Conservation (phyloP, 2,113 vertebrate species). For the Felis catus region DNA sequence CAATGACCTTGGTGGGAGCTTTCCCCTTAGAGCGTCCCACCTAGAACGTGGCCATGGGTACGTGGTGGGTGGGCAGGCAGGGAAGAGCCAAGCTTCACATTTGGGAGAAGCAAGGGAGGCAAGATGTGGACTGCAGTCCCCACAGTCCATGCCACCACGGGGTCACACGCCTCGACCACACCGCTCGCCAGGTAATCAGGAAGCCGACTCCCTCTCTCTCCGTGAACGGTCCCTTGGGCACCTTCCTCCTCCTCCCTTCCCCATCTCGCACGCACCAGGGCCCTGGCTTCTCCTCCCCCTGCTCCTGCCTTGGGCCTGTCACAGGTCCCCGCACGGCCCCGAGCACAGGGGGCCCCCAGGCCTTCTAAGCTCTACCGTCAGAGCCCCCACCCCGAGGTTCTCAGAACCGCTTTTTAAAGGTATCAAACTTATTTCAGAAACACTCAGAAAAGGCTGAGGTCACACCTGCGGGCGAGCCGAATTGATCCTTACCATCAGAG, state of each 20-base stretch:
- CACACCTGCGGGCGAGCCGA: background rate
- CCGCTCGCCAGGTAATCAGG: background rate
- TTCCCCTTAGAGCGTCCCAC: too few relatives aligned
- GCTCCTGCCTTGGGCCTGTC: background rate
- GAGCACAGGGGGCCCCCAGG: background rate
- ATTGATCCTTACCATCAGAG: slow-evolving; percentile 62
- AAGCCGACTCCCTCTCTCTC: background rate
- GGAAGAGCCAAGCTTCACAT: background rate
- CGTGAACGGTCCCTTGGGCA: background rate
- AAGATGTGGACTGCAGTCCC: background rate
- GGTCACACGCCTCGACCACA: background rate
- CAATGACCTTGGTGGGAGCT: background rate
- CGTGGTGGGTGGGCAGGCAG: background rate
- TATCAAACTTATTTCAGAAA: background rate
- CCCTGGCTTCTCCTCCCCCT: background rate
- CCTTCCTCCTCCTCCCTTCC: background rate
- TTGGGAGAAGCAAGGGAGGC: background rate
- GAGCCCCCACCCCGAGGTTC: background rate
- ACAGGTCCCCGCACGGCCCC: background rate
- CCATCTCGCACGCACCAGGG: background rate
- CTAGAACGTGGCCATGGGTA: background rate
- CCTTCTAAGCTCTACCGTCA: too few relatives aligned
- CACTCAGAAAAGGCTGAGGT: background rate
- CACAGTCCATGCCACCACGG: background rate
- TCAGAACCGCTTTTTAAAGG: background rate